phyloP scores from a whole-genome alignment of 2,113 vertebrate species.

The Microtus oregoni region DNA sequence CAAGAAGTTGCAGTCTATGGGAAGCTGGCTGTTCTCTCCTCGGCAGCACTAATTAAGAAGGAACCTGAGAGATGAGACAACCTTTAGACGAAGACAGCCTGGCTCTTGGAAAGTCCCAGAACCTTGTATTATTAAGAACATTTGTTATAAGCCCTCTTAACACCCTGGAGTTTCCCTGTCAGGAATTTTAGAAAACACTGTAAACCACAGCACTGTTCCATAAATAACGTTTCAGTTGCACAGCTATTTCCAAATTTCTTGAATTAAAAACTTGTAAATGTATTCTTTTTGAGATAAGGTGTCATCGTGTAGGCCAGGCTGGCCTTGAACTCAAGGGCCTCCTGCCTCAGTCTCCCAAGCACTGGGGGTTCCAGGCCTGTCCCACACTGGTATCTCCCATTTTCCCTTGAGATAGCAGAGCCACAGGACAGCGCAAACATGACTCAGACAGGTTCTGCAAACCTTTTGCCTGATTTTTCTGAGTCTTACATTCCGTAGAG shows the following conservation, averaged over 20 bases:
- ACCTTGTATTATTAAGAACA: conserved; percentile 21
- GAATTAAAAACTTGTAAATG: background rate
- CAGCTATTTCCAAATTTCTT: background rate
- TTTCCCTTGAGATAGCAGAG: background rate
- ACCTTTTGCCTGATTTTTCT: background rate
- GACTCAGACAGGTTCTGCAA: background rate
- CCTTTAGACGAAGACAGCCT: conserved; percentile 30
- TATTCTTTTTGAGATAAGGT: background rate
- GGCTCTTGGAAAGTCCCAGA: conserved; percentile 16
- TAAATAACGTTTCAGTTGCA: conserved; percentile 34
- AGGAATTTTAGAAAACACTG: conserved; percentile 19
- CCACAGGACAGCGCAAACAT: conserved; percentile 31
- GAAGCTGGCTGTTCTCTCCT: background rate
- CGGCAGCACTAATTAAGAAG: conserved; percentile 8
- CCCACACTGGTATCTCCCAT: background rate
- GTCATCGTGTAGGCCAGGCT: background rate
- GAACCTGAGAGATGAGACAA: background rate
- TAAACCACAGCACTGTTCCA: background rate
- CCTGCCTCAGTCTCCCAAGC: background rate
- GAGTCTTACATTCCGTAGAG: background rate
- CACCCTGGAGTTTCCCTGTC: background rate
- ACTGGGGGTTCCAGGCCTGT: background rate
- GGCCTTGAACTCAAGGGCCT: background rate
- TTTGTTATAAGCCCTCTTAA: background rate
- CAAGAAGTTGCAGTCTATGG: background rate